Conservation (phyloP, 2,888 invertebrate species). For the Steromphala cineraria region DNA sequence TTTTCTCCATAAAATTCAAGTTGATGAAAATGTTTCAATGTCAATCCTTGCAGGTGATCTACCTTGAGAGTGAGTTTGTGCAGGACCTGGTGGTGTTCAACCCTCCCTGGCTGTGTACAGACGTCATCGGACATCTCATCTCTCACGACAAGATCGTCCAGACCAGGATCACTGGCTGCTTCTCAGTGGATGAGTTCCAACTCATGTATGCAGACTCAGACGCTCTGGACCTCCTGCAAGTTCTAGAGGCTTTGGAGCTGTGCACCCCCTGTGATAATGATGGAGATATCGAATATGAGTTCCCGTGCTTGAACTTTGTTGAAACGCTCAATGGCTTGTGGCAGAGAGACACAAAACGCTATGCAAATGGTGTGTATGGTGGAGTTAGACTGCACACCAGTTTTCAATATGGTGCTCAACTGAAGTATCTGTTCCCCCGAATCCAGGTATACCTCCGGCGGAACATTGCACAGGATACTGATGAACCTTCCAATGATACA, state of each 20-base stretch:
- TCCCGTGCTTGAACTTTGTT: slow-evolving; percentile 82
- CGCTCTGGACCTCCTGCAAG: slow-evolving; percentile 81
- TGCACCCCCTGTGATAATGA: slow-evolving; percentile 84
- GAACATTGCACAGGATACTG: slow-evolving; percentile 68
- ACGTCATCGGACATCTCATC: slow-evolving; percentile 82
- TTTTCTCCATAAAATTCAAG: too few relatives aligned
- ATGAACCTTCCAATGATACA: slow-evolving; percentile 60
- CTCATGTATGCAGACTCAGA: slow-evolving; percentile 84
- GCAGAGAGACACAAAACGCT: slow-evolving; percentile 77
- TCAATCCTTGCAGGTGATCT: slow-evolving; percentile 79
- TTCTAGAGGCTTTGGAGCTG: slow-evolving; percentile 83
- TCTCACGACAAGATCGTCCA: slow-evolving; percentile 74
- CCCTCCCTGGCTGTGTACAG: slow-evolving; percentile 83
- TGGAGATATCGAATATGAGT: slow-evolving; percentile 85
- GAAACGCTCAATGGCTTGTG: slow-evolving; percentile 83
- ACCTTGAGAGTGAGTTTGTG: slow-evolving; percentile 78
- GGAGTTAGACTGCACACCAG: slow-evolving; percentile 79
- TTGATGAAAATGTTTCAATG: too few relatives aligned
- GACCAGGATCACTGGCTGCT: slow-evolving; percentile 80
- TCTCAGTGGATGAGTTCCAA: slow-evolving; percentile 84
- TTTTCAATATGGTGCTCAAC: slow-evolving; percentile 78
- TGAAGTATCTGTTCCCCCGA: slow-evolving; percentile 83
- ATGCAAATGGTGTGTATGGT: slow-evolving; percentile 78
- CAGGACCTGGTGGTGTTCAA: slow-evolving; percentile 82
- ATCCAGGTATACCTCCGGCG: slow-evolving; percentile 81